Evolutionary conservation across 2,113 vertebrate species (phyloP).

Genomic region (Tyrannus savana): DNA sequence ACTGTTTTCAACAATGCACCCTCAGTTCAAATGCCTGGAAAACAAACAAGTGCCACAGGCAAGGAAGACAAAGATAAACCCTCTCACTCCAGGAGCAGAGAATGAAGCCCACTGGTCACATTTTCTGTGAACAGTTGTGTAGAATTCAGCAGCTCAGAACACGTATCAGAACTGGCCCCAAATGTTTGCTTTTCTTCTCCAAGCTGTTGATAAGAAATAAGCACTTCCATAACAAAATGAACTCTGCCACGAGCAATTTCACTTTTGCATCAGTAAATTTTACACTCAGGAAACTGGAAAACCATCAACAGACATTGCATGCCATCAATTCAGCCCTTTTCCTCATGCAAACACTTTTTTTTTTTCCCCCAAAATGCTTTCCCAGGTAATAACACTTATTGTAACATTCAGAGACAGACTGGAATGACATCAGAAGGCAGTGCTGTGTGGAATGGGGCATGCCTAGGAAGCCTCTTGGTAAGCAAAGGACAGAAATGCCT

Average conservation of each 20-base stretch:
- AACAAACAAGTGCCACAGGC: not conserved
- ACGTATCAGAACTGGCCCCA: not conserved
- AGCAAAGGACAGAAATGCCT: not conserved
- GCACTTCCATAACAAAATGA: not conserved
- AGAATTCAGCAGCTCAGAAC: not conserved
- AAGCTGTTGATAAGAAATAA: not conserved
- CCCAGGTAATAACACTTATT: not conserved
- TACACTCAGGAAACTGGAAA: not conserved
- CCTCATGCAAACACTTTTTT: not conserved
- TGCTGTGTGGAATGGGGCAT: not conserved
- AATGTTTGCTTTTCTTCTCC: not conserved
- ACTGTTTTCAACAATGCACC: not conserved
- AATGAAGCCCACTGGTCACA: not conserved
- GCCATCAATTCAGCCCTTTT: not conserved
- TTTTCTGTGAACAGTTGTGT: not conserved
- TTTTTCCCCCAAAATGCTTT: not conserved
- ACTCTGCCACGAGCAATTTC: not conserved
- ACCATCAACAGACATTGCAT: not conserved
- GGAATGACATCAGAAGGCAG: not conserved
- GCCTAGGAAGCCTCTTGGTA: not conserved
- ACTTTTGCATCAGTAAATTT: not conserved
- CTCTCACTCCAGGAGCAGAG: not conserved
- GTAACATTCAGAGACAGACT: not conserved
- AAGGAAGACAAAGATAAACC: not conserved
- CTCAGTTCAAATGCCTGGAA: not conserved